Evolutionary conservation across 1,140 invertebrate genomes (phyloP), one percentile per base, ranked within the genome.

Genomic region (Heliconius congener): DNA sequence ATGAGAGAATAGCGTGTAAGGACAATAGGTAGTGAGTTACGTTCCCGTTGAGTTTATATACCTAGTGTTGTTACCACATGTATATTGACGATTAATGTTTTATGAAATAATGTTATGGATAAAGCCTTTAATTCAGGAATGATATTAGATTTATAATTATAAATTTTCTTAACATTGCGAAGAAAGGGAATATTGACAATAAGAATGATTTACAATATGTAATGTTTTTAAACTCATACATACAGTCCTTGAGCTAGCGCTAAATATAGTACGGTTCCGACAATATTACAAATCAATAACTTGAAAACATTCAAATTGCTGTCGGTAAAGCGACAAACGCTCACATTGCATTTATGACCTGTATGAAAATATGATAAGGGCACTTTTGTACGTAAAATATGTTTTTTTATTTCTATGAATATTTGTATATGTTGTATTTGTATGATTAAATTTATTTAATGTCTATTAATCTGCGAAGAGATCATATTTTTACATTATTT

Each of bases 201-300:
- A 57, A 74, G n/a, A 4, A n/a, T 60, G 74, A 66, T 27, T 13
- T 50, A 55, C 23, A 23, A 34, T 73, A 75, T 70, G 42, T 57
- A 74, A 37, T 73, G 72, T 76, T 74, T 66, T 79, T 71, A 50
- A 73, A n/a, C 74, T 8, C 39, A 1, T 76, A 66, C 42, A 46
- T 46, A 46, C 60, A 46, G 34, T 70, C 79, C 79, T 76, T 80
- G 79, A 80, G 72, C 79, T 76, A 46, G 71, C 46, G 71, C 70
- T 76, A 76, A 80, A 80, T 72, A 76, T 80, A 80, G 76, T 57
- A 46, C 70, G 66, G 66, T 76, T 80, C 66, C 71, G 52, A 73
- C 79, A 76, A 79, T 66, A 75, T 72, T 72, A 42, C 50, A 80
- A 73, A 80, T 76, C 79, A 80, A 80, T 75, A 76, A 37, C 50